Percentiles rank a stretch among this genome's conserved stretches.
Conservation (phyloP, 1,140 invertebrate genomes). For the Drosophila cardini region DNA sequence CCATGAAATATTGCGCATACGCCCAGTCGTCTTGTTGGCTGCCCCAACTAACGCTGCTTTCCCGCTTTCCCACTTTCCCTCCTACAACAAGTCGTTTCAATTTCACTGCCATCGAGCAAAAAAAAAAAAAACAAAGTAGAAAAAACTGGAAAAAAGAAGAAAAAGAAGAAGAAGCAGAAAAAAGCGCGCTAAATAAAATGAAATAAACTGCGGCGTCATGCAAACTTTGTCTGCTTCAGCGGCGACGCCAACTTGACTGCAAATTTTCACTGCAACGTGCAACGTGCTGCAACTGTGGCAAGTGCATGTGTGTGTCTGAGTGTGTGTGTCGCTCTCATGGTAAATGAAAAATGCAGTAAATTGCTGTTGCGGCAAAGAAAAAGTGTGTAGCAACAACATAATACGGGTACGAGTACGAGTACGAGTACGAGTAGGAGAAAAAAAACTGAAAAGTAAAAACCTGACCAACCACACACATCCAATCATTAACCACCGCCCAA, state of each 20-base stretch:
- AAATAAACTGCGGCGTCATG: constrained; percentile 70
- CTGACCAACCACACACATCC: constrained; percentile 38
- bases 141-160: not conserved
- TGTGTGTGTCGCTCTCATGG: constrained; percentile 40
- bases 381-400: constrained; percentile 61
- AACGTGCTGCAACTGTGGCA: constrained; percentile 51
- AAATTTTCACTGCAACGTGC: constrained; percentile 70
- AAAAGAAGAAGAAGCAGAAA: not conserved
- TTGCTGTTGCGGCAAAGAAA: constrained; percentile 61
- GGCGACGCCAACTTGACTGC: constrained; percentile 75
- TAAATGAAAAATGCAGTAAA: constrained; percentile 61
- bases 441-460: constrained; percentile 43
- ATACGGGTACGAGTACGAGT: constrained; percentile 7
- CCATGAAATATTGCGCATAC: constrained; percentile 72
- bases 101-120: constrained; percentile 67
- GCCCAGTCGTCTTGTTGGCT: constrained; percentile 49
- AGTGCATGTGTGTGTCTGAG: constrained; percentile 21
- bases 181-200: constrained; percentile 56
- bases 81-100: constrained; percentile 63
- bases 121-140: not conserved
- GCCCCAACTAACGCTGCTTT: not conserved
- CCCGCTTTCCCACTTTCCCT: constrained; percentile 65
- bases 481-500: not conserved
- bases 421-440: not conserved
- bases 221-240: constrained; percentile 76